Percentiles rank a stretch among this genome's conserved stretches.
Conservation (phyloP, 92 coral and sea anemone genomes). For the Virgularia gustaviana region DNA sequence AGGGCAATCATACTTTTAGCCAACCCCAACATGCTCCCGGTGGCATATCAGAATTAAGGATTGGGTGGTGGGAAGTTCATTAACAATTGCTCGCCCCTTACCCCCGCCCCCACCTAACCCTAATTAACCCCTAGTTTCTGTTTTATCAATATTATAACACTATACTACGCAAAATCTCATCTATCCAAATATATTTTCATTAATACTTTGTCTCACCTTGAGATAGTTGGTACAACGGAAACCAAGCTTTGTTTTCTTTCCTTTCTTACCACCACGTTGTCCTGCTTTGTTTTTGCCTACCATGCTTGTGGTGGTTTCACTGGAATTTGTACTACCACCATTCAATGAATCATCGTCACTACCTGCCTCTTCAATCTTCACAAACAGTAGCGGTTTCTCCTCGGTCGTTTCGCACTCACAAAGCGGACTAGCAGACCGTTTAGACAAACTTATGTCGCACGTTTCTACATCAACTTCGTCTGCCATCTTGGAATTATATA, state of each 20-base stretch:
- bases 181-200: too few relatives aligned
- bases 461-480: neutral
- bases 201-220: too few relatives aligned
- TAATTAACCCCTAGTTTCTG: too few relatives aligned
- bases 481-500: slow-evolving; percentile 10
- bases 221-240: slow-evolving; percentile 85
- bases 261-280: slow-evolving; percentile 61
- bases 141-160: too few relatives aligned
- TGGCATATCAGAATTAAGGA: too few relatives aligned
- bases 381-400: slow-evolving; percentile 63
- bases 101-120: too few relatives aligned
- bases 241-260: slow-evolving; percentile 66
- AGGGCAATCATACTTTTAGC: too few relatives aligned
- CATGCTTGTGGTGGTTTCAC: slow-evolving; percentile 63
- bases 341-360: slow-evolving; percentile 83
- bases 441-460: slow-evolving; percentile 2
- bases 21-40: too few relatives aligned
- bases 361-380: slow-evolving; percentile 80
- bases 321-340: slow-evolving; percentile 76
- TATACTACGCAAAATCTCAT: too few relatives aligned
- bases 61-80: too few relatives aligned
- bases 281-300: slow-evolving; percentile 56
- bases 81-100: too few relatives aligned
- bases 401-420: slow-evolving; percentile 57
- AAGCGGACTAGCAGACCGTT: slow-evolving; percentile 1